Conservation (phyloP, 2,797 vertebrate species). For the Arnoldichthys spilopterus region DNA sequence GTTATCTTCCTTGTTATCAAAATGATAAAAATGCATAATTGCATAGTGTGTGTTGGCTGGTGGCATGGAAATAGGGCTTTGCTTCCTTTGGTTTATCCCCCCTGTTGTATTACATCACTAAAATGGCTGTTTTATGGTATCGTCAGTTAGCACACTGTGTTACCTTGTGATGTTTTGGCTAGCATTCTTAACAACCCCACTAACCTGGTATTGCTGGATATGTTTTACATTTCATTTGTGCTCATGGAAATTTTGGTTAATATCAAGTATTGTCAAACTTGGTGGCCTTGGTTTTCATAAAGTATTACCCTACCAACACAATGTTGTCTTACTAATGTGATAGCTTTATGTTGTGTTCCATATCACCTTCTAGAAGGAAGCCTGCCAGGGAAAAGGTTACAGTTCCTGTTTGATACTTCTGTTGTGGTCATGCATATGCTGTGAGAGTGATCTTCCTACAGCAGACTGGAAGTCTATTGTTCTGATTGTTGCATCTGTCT, state of each 20-base stretch:
- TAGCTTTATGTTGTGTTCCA: background rate
- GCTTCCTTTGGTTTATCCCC: too few species aligned
- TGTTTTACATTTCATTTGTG: background rate
- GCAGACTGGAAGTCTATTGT: constrained; percentile 10
- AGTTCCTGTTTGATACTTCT: background rate
- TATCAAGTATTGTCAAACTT: background rate
- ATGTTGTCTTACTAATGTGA: background rate
- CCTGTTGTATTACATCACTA: too few species aligned
- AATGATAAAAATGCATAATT: too few species aligned
- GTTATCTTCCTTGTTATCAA: too few species aligned
- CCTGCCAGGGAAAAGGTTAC: background rate
- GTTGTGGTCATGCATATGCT: constrained; percentile 11
- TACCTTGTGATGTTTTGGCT: too few species aligned
- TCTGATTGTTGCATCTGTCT: constrained; percentile 21
- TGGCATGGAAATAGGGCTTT: too few species aligned
- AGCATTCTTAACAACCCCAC: too few species aligned
- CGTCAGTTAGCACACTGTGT: too few species aligned
- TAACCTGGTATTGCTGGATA: too few species aligned
- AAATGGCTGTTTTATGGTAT: too few species aligned
- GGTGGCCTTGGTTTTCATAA: background rate
- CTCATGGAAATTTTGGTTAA: background rate
- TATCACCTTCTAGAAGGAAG: background rate
- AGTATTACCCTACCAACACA: background rate
- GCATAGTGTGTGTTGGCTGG: too few species aligned
- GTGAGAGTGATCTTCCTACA: background rate